Conservation (phyloP, 2,113 vertebrate species). For the Odobenus rosmarus region DNA sequence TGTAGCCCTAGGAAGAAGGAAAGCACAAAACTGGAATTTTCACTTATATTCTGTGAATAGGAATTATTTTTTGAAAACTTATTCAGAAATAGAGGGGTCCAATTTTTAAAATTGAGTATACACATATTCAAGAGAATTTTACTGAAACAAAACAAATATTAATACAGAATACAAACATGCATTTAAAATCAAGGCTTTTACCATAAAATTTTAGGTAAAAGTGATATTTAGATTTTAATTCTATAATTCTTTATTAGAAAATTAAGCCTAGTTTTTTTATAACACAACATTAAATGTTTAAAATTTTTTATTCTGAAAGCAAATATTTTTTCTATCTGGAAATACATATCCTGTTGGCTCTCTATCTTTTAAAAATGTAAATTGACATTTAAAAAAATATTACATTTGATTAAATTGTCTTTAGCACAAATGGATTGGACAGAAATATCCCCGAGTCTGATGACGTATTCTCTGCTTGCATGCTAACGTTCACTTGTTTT, state of each 20-base stretch:
- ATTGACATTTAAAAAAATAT: not conserved
- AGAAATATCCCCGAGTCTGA: not conserved
- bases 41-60: not conserved
- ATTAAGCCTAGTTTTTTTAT: slow-evolving; percentile 2
- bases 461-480: not conserved
- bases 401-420: not conserved
- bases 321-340: slow-evolving; percentile 17
- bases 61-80: not conserved
- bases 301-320: not conserved
- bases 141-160: not conserved
- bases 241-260: not conserved
- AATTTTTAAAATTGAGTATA: not conserved
- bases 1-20: not conserved
- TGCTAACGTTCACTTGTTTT: not conserved
- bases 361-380: not conserved
- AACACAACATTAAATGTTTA: not conserved
- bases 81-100: not conserved
- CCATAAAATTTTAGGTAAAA: not conserved
- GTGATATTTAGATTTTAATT: slow-evolving; percentile 9
- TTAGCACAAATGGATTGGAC: not conserved
- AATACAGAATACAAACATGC: not conserved
- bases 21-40: not conserved
- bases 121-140: not conserved
- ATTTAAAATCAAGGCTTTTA: slow-evolving; percentile 23
- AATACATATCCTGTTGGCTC: not conserved